phyloP scores from a whole-genome alignment of 1,140 invertebrate genomes.

The Scaptomyza pallida region DNA sequence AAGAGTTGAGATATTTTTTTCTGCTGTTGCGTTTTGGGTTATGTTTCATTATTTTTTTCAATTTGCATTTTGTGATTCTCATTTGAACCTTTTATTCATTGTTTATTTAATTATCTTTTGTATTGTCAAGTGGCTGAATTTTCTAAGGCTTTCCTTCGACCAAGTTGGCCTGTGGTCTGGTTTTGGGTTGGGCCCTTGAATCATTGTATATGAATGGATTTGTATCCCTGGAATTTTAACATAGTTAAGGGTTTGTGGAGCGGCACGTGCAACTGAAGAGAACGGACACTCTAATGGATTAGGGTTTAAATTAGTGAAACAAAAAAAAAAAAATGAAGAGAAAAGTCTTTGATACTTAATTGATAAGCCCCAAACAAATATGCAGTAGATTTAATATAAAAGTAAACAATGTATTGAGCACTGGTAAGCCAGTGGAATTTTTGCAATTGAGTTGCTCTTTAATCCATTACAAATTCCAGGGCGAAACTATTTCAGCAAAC shows the following conservation, averaged over 20 bases:
- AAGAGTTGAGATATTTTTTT: slow-evolving; percentile 31
- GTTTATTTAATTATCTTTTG: slow-evolving; percentile 80
- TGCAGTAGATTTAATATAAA: slow-evolving; percentile 11
- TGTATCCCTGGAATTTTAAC: slow-evolving; percentile 29
- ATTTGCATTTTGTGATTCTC: slow-evolving; percentile 73
- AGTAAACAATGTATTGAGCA: slow-evolving; percentile 17
- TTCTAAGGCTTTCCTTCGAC: slow-evolving; percentile 37
- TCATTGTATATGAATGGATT: slow-evolving; percentile 13
- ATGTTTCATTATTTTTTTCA: slow-evolving; percentile 64
- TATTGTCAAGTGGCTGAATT: slow-evolving; percentile 78
- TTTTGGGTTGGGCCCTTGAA: slow-evolving; percentile 32
- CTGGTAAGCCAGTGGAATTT: slow-evolving; percentile 29
- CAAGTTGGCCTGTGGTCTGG: slow-evolving; percentile 30
- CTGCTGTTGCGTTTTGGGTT: slow-evolving; percentile 11
- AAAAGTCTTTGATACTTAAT: slow-evolving; percentile 67
- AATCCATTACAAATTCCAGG: slow-evolving; percentile 24
- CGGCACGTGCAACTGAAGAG: slow-evolving; percentile 53
- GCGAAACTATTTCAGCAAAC: slow-evolving; percentile 56
- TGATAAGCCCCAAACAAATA: slow-evolving; percentile 61
- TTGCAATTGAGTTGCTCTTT: slow-evolving; percentile 11
- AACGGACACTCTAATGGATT: slow-evolving; percentile 36
- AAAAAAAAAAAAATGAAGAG: no score
- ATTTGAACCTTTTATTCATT: slow-evolving; percentile 72
- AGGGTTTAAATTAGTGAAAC: slow-evolving; percentile 39
- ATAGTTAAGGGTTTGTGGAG: slow-evolving; percentile 35